Conservation (phyloP, 2,113 vertebrate species). For the Oncorhynchus kisutch region DNA sequence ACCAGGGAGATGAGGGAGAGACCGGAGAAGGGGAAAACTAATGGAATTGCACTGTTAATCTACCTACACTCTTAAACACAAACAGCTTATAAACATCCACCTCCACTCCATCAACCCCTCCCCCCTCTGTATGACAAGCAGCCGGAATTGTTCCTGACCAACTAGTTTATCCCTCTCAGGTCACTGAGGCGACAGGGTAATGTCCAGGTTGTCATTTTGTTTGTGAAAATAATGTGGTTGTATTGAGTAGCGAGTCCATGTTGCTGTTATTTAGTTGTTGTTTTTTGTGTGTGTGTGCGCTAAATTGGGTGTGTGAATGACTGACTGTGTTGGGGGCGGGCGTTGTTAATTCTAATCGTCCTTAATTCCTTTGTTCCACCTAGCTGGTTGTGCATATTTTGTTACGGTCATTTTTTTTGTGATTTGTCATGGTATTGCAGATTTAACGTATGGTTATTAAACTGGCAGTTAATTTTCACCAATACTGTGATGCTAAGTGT, state of each 20-base stretch:
- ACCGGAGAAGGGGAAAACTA: slow-evolving; percentile 96
- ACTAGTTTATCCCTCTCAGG: slow-evolving; percentile 71
- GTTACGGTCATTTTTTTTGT: slow-evolving; percentile 64
- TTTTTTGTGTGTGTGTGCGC: slow-evolving; percentile 51
- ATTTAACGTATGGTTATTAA: slow-evolving; percentile 79
- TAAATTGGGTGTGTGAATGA: slow-evolving; percentile 31
- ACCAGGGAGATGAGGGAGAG: slow-evolving; percentile 95
- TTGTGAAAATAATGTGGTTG: slow-evolving; percentile 60
- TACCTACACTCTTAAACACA: slow-evolving; percentile 89
- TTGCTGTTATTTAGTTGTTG: slow-evolving; percentile 53
- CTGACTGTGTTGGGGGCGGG: slow-evolving; percentile 48
- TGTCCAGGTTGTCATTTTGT: slow-evolving; percentile 74
- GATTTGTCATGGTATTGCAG: slow-evolving; percentile 76
- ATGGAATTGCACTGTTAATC: slow-evolving; percentile 84
- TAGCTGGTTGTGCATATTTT: slow-evolving; percentile 74
- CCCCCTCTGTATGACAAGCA: slow-evolving; percentile 92
- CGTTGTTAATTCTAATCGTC: slow-evolving; percentile 71
- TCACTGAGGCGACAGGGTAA: slow-evolving; percentile 73
- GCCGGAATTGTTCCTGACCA: slow-evolving; percentile 85
- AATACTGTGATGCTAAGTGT: slow-evolving; percentile 77
- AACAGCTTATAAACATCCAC: slow-evolving; percentile 77
- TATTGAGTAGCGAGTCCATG: slow-evolving; percentile 74
- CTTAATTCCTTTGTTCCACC: slow-evolving; percentile 72
- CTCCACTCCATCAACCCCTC: slow-evolving; percentile 70
- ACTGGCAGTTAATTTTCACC: slow-evolving; percentile 81